Conservation (phyloP, 2,797 vertebrate species). For the Poeciliopsis presidionis region DNA sequence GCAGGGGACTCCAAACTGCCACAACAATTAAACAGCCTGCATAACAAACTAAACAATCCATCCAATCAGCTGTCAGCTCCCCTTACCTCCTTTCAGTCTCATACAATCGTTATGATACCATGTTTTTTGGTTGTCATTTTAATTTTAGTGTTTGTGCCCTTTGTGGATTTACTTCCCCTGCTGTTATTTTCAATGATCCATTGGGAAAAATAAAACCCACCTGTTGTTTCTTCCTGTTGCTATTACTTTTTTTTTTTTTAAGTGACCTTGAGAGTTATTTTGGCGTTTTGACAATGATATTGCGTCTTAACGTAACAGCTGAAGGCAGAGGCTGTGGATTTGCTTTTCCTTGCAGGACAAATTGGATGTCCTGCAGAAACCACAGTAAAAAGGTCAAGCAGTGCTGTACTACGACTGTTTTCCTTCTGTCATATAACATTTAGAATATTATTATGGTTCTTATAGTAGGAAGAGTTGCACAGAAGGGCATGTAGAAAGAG, state of each 20-base stretch:
- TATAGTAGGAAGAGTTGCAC: neutral
- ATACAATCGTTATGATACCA: slow-evolving; percentile 28
- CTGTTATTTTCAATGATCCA: slow-evolving; percentile 58
- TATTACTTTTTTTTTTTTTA: too few species aligned
- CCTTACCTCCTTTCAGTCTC: slow-evolving; percentile 24
- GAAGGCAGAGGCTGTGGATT: neutral
- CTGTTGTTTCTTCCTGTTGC: too few species aligned
- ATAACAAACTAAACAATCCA: slow-evolving; percentile 34
- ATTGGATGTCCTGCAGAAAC: slow-evolving; percentile 18
- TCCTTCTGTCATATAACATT: slow-evolving; percentile 3
- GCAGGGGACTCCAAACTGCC: slow-evolving; percentile 42
- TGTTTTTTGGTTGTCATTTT: slow-evolving; percentile 53
- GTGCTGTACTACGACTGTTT: neutral
- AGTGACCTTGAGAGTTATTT: slow-evolving; percentile 4
- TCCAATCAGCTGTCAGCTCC: neutral
- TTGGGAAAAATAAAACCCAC: slow-evolving; percentile 52
- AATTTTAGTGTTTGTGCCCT: slow-evolving; percentile 53
- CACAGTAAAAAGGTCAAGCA: neutral
- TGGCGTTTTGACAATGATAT: slow-evolving; percentile 15
- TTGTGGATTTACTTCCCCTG: slow-evolving; percentile 44
- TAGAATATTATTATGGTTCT: neutral
- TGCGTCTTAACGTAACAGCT: slow-evolving; percentile 16
- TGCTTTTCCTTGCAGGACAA: slow-evolving; percentile 16
- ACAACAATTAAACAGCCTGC: slow-evolving; percentile 44
- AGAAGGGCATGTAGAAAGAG: neutral